These are phyloP conservation scores for Eptesicus fuscus DNA, from an alignment of 2,113 vertebrate genomes.

Conservation along the genomic window DNA sequence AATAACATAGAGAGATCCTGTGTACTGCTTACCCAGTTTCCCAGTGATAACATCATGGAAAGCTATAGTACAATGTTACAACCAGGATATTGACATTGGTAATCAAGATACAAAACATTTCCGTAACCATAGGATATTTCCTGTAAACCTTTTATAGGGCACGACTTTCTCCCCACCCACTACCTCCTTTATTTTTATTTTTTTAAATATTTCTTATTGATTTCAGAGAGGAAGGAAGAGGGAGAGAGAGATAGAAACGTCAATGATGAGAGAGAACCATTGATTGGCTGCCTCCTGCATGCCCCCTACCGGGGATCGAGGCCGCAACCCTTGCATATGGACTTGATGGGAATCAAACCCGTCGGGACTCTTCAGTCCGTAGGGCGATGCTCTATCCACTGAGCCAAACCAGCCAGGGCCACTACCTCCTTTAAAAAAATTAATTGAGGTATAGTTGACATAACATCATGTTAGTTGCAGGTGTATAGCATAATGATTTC, in stretches of 20 bases:
- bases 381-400: too few relatives aligned
- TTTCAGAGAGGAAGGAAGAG: too few relatives aligned
- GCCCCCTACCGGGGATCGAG: too few relatives aligned
- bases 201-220: too few relatives aligned
- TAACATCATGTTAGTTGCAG: background rate
- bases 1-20: background rate
- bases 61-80: background rate
- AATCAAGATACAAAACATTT: background rate
- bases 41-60: background rate
- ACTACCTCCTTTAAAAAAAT: background rate
- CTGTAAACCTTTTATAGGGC: background rate
- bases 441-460: background rate
- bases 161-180: background rate
- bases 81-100: background rate
- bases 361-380: too few relatives aligned
- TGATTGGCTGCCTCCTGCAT: too few relatives aligned
- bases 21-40: background rate
- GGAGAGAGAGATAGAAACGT: too few relatives aligned
- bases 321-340: too few relatives aligned
- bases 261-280: too few relatives aligned
- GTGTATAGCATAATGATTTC: background rate
- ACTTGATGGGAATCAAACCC: too few relatives aligned
- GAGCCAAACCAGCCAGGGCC: too few relatives aligned
- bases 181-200: background rate
- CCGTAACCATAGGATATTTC: background rate